Evolutionary conservation across 2,797 vertebrate species (phyloP), one percentile per base, ranked within the genome.

Genomic region (Rhinoraja longicauda): DNA sequence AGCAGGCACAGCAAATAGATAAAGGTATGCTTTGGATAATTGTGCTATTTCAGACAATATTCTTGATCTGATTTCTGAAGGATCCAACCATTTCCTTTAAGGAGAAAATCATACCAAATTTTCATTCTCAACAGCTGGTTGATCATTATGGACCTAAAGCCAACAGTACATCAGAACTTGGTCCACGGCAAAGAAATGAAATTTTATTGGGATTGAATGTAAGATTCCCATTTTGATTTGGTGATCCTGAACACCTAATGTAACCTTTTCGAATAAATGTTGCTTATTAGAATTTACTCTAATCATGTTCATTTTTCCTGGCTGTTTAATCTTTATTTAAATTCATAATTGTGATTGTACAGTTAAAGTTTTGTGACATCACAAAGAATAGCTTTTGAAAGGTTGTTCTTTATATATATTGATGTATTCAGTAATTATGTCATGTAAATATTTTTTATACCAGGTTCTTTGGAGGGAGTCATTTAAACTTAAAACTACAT

Each of bases 271-370:
- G n/a, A 2, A 88, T 36, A 39, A 21, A 84, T 62, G 57, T 88
- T 67, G 12, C 59, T n/a, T 88, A 88, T 21, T 88, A 64, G 17
- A 88, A 88, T 36, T 36, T 19, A 62, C n/a, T 67, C 70, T 73
- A 73, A 19, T 73, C 70, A 12, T 12, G 24, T 73, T 73, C 70
- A 73, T 73, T 45, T 75, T 92, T 45, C 36, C 24, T 39, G 45
- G 36, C 24, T 70, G 32, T 13, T 59, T 88, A 75, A 91, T 73
- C 90, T 8, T 88, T 15, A 84, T 62, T 64, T 62, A 75, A 75
- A n/a, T n/a, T 75, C 15, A 39, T 92, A 75, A 92, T 75, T 92
- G 88, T 75, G 64, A 32, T 75, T 92, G 45, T 75, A 91, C 39
- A 53, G 73, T 91, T 39, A 91, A 91, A 15, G 39, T 73, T 73